Base-by-base conservation (phyloP, 2,888 invertebrate genomes). In the Acronicta aceris region DNA sequence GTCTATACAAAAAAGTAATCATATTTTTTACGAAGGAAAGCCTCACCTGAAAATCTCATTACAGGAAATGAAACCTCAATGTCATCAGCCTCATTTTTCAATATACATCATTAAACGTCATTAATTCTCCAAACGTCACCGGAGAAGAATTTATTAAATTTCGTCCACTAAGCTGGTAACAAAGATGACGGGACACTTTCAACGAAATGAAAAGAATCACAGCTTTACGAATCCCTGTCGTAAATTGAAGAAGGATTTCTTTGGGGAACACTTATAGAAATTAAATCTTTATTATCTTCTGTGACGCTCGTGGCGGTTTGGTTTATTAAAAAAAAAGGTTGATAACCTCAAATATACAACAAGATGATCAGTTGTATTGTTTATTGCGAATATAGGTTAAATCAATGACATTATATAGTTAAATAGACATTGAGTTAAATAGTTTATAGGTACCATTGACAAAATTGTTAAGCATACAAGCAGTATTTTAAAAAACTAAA, bases 131-230 rank as follows among this genome's bases (percentile, higher is more conserved):
- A 30, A 12, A 21, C 47, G 65, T 71, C 74, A 71, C 60, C 55
- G 52, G 40, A 42, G 30, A 36, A 16, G 30, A 71, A 55, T 59
- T 76, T 74, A 76, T 71, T 75, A 76, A 76, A 76, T 75, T 76
- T 59, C 47, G 58, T 27, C 56, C 55, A 53, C 56, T 65, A 61
- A 71, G 65, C 65, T 61, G 21, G 41, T 53, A 67, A 52, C 52
- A 57, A 45, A 46, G 56, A 62, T 67, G 61, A 71, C 50, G 55
- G 42, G 55, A 65, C 49, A 66, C 55, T 65, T 60, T 66, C 42
- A 60, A 52, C 36, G n/a, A 57, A 71, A 70, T 71, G 61, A 55
- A 72, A 66, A 66, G 59, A 71, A 73, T 66, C 54, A 66, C 60
- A 56, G 55, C 56, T 65, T 69, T 59, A 59, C 49, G 67, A 72